Percentiles rank a stretch among this genome's conserved stretches.
Conservation (phyloP, 2,888 invertebrate species). For the Drosophila peninsularis region DNA sequence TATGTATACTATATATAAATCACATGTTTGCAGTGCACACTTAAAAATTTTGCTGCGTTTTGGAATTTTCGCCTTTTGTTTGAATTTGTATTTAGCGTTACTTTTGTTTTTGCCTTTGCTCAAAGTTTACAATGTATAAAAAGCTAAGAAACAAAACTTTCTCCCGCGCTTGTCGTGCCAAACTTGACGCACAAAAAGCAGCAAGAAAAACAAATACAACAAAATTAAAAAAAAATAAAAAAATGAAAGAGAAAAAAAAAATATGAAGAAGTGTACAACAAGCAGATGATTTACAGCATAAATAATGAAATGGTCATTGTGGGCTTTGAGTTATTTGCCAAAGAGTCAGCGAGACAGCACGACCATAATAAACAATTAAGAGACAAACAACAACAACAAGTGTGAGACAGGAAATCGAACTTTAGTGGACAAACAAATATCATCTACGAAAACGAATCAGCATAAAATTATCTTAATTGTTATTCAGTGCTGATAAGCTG, state of each 20-base stretch:
- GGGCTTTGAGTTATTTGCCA: conserved; percentile 65
- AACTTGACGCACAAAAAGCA: conserved; percentile 68
- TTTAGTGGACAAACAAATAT: conserved; percentile 34
- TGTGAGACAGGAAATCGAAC: conserved; percentile 65
- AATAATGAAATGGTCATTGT: conserved; percentile 65
- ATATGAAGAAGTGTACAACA: conserved; percentile 64
- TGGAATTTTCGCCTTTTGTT: conserved; percentile 59
- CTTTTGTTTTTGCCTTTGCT: conserved; percentile 57
- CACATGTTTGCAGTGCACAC: conserved; percentile 61
- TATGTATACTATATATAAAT: conserved; percentile 33
- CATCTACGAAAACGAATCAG: conserved; percentile 11
- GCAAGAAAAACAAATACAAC: conserved; percentile 31
- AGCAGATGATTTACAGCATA: conserved; percentile 74
- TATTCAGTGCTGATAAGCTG: background rate
- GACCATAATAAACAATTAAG: conserved; percentile 12
- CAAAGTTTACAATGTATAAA: conserved; percentile 37
- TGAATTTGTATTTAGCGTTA: conserved; percentile 57
- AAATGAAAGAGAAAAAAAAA: conserved; percentile 13
- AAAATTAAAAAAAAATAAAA: conserved; percentile 19
- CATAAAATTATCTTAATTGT: background rate
- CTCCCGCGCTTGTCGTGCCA: conserved; percentile 72
- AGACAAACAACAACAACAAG: conserved; percentile 18
- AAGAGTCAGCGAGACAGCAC: conserved; percentile 31
- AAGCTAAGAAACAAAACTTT: conserved; percentile 65
- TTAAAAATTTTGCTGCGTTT: conserved; percentile 67